phyloP scores from a whole-genome alignment of 2,888 invertebrate genomes.

The Rhopalosiphum nymphaeae region DNA sequence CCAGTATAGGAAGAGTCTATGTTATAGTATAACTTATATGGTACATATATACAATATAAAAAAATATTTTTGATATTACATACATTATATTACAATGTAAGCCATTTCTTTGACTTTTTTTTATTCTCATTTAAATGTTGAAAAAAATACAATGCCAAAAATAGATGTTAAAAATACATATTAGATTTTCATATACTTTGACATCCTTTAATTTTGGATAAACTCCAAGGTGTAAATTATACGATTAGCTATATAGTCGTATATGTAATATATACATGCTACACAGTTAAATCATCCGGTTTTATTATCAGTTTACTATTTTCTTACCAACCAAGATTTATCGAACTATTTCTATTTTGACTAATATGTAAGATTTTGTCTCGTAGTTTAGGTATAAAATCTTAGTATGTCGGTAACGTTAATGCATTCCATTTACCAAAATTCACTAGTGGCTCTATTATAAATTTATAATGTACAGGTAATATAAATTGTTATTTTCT shows the following conservation, averaged over 20 bases:
- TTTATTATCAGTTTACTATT: constrained; percentile 11
- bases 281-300: not conserved
- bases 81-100: not conserved
- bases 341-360: not conserved
- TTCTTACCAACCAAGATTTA: not conserved
- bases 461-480: not conserved
- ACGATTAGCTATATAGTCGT: constrained; percentile 29
- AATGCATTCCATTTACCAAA: not conserved
- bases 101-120: constrained; percentile 48
- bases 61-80: not conserved
- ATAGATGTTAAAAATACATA: constrained; percentile 57
- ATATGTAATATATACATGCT: not conserved
- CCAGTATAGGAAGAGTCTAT: not conserved
- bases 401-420: not conserved
- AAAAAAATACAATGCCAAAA: constrained; percentile 58
- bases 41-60: not conserved
- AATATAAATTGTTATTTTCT: not conserved
- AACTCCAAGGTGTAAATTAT: constrained; percentile 60
- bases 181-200: constrained; percentile 48
- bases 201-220: constrained; percentile 57
- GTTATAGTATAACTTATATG: not conserved
- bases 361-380: not conserved
- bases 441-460: not conserved
- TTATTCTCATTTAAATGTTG: constrained; percentile 36
- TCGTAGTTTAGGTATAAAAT: not conserved